Percentiles rank a stretch among this genome's conserved stretches.
phyloP scores from a whole-genome alignment of 2,113 vertebrate genomes.

The Addax nasomaculatus region DNA sequence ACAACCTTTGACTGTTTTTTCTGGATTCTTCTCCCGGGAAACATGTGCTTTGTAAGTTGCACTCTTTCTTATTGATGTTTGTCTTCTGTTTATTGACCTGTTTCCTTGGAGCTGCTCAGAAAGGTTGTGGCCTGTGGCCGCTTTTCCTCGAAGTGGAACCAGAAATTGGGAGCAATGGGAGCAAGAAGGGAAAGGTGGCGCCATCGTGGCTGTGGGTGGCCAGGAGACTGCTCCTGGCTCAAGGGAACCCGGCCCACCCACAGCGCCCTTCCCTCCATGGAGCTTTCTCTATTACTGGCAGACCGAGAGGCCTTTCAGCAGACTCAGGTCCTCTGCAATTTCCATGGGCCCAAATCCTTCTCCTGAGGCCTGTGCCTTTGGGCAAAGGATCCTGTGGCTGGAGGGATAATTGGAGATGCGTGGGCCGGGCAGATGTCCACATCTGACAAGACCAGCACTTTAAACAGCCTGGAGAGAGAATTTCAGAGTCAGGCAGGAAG shows the following conservation, averaged over 20 bases:
- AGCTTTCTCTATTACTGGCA: background rate
- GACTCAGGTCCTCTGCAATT: background rate
- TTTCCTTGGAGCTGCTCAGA: background rate
- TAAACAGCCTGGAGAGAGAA: background rate
- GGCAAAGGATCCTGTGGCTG: background rate
- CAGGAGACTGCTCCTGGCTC: background rate
- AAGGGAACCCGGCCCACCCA: background rate
- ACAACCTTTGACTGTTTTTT: background rate
- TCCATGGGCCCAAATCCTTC: background rate
- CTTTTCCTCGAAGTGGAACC: background rate
- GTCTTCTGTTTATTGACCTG: conserved; percentile 29
- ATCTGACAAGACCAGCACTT: background rate
- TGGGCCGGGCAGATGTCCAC: background rate
- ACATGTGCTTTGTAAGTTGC: background rate
- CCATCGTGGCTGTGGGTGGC: background rate
- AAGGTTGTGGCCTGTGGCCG: background rate
- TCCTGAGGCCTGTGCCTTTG: background rate
- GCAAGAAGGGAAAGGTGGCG: background rate
- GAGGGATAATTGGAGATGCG: background rate
- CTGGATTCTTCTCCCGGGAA: background rate
- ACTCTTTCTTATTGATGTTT: background rate
- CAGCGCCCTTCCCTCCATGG: background rate
- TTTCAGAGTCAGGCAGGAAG: background rate
- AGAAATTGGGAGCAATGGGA: background rate
- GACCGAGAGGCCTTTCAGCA: background rate